Percentiles rank a stretch among this genome's conserved stretches.
Conservation (phyloP, 2,797 vertebrate genomes). For the Etheostoma nigrum region DNA sequence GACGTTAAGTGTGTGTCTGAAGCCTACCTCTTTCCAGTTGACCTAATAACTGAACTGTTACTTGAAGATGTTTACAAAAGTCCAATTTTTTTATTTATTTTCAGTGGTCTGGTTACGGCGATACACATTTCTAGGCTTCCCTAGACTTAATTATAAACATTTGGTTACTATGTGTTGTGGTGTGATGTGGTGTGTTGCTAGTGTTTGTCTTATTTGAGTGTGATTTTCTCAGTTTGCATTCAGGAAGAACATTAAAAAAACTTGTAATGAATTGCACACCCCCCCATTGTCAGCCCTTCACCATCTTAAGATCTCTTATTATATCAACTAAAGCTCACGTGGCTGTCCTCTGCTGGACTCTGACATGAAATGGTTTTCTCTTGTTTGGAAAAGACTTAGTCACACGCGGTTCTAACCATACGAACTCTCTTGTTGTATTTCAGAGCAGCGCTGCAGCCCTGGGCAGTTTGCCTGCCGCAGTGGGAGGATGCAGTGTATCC, state of each 20-base stretch:
- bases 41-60: slow-evolving; percentile 11
- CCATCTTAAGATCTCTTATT: slow-evolving; percentile 12
- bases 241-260: not conserved
- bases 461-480: slow-evolving; percentile 96
- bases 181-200: no score
- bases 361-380: slow-evolving; percentile 24
- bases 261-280: not conserved
- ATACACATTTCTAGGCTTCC: not conserved
- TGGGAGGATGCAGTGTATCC: slow-evolving; percentile 97
- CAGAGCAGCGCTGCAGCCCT: slow-evolving; percentile 94
- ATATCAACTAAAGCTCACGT: not conserved
- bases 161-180: no score
- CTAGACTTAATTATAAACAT: not conserved
- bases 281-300: no score
- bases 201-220: not conserved
- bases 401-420: slow-evolving; percentile 47
- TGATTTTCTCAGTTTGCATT: not conserved
- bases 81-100: not conserved
- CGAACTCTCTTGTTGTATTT: slow-evolving; percentile 50
- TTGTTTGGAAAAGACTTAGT: slow-evolving; percentile 12
- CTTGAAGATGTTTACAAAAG: not conserved
- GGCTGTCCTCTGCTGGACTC: not conserved
- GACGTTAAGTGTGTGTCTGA: slow-evolving; percentile 7
- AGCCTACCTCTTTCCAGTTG: not conserved
- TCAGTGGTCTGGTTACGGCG: not conserved